phyloP scores from a whole-genome alignment of 2,888 invertebrate genomes.

The Diogma glabrata region DNA sequence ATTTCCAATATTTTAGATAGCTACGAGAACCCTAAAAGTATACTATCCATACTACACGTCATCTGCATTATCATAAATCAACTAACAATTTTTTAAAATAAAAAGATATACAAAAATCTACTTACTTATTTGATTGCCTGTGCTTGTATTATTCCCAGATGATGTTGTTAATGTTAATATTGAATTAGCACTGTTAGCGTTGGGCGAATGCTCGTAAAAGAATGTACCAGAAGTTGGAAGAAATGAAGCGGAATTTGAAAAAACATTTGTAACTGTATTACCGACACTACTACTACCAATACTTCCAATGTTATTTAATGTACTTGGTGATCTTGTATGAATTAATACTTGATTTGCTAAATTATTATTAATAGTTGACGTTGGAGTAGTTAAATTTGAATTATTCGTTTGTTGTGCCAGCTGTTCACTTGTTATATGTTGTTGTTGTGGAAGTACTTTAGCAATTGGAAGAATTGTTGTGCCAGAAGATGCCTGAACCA shows the following conservation, averaged over 20 bases:
- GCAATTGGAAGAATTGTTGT: constrained; percentile 30
- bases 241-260: constrained; percentile 19
- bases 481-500: constrained; percentile 9
- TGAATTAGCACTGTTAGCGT: background rate
- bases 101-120: too few relatives aligned
- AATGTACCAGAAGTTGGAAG: constrained; percentile 32
- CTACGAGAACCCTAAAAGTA: too few relatives aligned
- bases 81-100: too few relatives aligned
- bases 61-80: too few relatives aligned
- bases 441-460: constrained; percentile 31
- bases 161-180: constrained; percentile 27
- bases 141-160: constrained; percentile 26
- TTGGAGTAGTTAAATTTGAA: background rate
- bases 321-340: constrained; percentile 25
- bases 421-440: constrained; percentile 14
- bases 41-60: too few relatives aligned
- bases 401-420: constrained; percentile 9
- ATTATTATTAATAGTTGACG: constrained; percentile 13
- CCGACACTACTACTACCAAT: constrained; percentile 16
- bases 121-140: constrained; percentile 14
- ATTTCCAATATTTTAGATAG: too few relatives aligned
- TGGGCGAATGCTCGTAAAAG: constrained; percentile 27
- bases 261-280: constrained; percentile 18
- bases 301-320: constrained; percentile 18
- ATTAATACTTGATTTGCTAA: constrained; percentile 25